Evolutionary conservation across 1,140 invertebrate genomes (phyloP).

Genomic region (Drosophila sp.): DNA sequence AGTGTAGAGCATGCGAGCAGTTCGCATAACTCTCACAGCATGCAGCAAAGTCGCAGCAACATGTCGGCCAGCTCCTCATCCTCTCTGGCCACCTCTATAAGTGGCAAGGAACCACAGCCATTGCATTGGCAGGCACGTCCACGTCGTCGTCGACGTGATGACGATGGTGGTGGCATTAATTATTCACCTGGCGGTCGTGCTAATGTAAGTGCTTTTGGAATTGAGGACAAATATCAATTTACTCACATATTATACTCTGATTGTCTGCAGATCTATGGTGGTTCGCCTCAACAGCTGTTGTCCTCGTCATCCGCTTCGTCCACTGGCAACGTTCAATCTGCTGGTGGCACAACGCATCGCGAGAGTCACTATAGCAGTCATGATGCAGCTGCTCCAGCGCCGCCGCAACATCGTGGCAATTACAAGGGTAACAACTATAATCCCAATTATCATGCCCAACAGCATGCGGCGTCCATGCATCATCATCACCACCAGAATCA

Average conservation of each 20-base stretch:
- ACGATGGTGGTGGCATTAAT: conserved; percentile 64
- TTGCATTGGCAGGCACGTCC: conserved; percentile 73
- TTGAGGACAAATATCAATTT: not conserved
- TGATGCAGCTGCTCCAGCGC: conserved; percentile 51
- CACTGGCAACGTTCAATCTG: conserved; percentile 53
- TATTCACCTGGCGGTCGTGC: conserved; percentile 76
- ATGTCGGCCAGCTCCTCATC: conserved; percentile 72
- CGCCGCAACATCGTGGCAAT: conserved; percentile 76
- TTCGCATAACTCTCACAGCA: conserved; percentile 41
- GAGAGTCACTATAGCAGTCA: conserved; percentile 60
- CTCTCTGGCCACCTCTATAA: conserved; percentile 73
- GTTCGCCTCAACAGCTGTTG: conserved; percentile 65
- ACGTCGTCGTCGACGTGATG: conserved; percentile 79
- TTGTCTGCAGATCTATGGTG: conserved; percentile 64
- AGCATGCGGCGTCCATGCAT: conserved; percentile 60
- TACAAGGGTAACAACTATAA: conserved; percentile 83
- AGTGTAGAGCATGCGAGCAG: conserved; percentile 52
- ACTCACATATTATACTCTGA: not conserved
- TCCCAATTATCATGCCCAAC: conserved; percentile 79
- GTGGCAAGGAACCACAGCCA: conserved; percentile 60
- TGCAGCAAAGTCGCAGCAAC: conserved; percentile 61
- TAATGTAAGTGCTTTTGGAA: conserved; percentile 61
- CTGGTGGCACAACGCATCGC: conserved; percentile 53
- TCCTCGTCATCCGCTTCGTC: conserved; percentile 62
- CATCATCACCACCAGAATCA: conserved; percentile 74